Percentiles rank a stretch among this genome's conserved stretches.
Evolutionary conservation across 2,797 vertebrate genomes (phyloP).

Genomic region (Acanthurus lineatus): DNA sequence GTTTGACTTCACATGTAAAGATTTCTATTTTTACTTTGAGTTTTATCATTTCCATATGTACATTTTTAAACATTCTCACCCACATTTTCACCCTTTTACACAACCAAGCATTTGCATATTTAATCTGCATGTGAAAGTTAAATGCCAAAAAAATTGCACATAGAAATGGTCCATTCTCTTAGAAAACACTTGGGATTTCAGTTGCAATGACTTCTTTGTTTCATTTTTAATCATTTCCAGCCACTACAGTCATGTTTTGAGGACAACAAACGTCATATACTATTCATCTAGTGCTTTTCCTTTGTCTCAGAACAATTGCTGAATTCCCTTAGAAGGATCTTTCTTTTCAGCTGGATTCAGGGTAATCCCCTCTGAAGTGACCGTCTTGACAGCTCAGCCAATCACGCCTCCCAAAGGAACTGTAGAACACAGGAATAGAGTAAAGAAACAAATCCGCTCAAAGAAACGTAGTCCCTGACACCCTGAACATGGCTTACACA

Average conservation of each 20-base stretch:
- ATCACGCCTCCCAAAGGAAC: slow-evolving; percentile 66
- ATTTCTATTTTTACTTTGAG: slow-evolving; percentile 22
- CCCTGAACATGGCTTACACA: not conserved
- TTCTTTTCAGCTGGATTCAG: slow-evolving; percentile 53
- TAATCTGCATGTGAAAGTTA: slow-evolving; percentile 6
- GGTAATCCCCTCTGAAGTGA: slow-evolving; percentile 56
- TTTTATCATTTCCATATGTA: slow-evolving; percentile 19
- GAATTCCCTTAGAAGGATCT: slow-evolving; percentile 38
- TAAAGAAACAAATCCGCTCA: slow-evolving; percentile 26
- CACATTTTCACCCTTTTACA: not conserved
- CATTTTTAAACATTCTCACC: slow-evolving; percentile 2
- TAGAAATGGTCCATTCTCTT: not conserved
- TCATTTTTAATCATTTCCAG: slow-evolving; percentile 41
- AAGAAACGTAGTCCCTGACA: slow-evolving; percentile 22
- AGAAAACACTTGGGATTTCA: not conserved
- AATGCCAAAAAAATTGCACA: slow-evolving; percentile 6
- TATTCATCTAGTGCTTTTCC: slow-evolving; percentile 9
- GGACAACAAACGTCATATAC: slow-evolving; percentile 21
- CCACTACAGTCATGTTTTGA: not conserved
- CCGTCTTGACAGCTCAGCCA: slow-evolving; percentile 68
- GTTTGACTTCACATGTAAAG: slow-evolving; percentile 7
- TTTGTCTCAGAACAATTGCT: slow-evolving; percentile 49
- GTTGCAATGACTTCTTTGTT: not conserved
- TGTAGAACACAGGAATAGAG: slow-evolving; percentile 40
- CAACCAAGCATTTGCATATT: slow-evolving; percentile 2